Percentiles rank a stretch among this genome's conserved stretches.
These are phyloP conservation scores for Meloidogyne exigua DNA, from an alignment of 1,140 invertebrate species.

Conservation along the genomic window DNA sequence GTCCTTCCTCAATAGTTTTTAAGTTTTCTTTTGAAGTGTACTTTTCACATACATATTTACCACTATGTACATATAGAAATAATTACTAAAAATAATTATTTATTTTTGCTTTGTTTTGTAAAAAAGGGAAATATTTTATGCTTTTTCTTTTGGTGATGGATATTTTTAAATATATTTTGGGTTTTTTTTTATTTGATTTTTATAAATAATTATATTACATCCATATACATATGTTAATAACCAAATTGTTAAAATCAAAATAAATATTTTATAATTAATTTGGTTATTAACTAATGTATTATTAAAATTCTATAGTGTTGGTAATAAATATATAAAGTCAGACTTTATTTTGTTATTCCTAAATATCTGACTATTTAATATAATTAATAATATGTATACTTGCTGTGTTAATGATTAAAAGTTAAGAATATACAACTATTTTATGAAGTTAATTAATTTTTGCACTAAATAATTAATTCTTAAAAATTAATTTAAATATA, in stretches of 20 bases:
- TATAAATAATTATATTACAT: no score
- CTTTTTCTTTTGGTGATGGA: conserved; percentile 1
- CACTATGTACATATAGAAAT: no score
- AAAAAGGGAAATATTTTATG: neutral
- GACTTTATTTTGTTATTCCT: no score
- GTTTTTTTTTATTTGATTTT: neutral
- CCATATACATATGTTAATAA: no score
- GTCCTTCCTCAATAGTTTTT: neutral
- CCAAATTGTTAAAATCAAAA: no score
- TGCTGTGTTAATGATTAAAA: no score
- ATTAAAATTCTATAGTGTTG: neutral
- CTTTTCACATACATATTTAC: neutral
- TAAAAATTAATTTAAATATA: neutral
- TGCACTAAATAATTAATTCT: neutral
- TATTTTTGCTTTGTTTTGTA: neutral
- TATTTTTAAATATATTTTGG: neutral
- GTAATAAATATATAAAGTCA: no score
- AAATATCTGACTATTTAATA: no score
- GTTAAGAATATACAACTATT: no score
- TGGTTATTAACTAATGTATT: no score
- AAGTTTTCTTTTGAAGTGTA: neutral
- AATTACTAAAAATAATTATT: neutral
- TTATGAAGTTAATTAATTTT: neutral
- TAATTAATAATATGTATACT: no score
- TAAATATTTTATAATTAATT: no score